phyloP scores from a whole-genome alignment of 1,140 invertebrate genomes.

The Colletes latitarsis region DNA sequence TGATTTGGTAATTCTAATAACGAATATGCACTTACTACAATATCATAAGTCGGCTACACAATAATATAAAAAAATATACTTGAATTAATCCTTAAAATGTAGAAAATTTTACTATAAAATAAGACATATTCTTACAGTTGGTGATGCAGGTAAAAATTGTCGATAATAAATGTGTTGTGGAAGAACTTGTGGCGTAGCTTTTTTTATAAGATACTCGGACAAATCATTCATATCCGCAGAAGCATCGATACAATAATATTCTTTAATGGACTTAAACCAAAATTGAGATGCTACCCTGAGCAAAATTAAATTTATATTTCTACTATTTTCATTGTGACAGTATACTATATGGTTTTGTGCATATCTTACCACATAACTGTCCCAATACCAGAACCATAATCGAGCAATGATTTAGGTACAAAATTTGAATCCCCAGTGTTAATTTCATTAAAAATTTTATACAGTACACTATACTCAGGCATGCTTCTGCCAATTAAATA shows the following conservation, averaged over 20 bases:
- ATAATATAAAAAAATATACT: slow-evolving; percentile 66
- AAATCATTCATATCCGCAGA: slow-evolving; percentile 91
- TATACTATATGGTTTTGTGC: slow-evolving; percentile 28
- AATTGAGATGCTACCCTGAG: slow-evolving; percentile 86
- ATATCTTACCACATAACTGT: slow-evolving; percentile 87
- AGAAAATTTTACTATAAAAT: not conserved
- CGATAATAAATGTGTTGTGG: slow-evolving; percentile 86
- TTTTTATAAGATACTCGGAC: slow-evolving; percentile 86
- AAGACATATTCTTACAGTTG: slow-evolving; percentile 77
- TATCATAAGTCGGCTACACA: slow-evolving; percentile 86
- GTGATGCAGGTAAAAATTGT: slow-evolving; percentile 89
- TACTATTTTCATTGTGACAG: slow-evolving; percentile 9
- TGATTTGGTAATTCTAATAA: slow-evolving; percentile 89
- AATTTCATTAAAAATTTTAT: slow-evolving; percentile 89
- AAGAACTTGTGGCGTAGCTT: slow-evolving; percentile 78
- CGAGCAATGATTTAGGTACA: slow-evolving; percentile 88
- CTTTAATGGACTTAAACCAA: slow-evolving; percentile 88
- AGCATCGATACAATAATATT: slow-evolving; percentile 92
- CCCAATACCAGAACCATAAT: slow-evolving; percentile 95
- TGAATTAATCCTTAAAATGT: slow-evolving; percentile 7
- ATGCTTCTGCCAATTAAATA: slow-evolving; percentile 87
- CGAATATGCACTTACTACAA: slow-evolving; percentile 91
- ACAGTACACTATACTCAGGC: slow-evolving; percentile 88
- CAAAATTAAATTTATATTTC: slow-evolving; percentile 5
- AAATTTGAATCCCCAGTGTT: slow-evolving; percentile 84